Base-by-base conservation (phyloP, 1,140 invertebrate genomes). In the Brachionus manjavacas region DNA sequence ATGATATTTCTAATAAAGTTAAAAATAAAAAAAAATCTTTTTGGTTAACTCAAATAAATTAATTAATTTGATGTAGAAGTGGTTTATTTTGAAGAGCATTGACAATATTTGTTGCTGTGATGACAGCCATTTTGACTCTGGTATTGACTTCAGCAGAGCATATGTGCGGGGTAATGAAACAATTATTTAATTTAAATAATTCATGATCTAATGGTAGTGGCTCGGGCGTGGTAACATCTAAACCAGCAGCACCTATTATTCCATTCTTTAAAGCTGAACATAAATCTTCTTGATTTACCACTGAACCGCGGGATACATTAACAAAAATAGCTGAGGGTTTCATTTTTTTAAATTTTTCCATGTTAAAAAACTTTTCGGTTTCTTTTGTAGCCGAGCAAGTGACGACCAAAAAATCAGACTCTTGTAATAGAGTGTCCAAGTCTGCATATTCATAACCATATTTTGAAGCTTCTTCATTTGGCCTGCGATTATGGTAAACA, bases 141-240 rank as follows among this genome's bases (percentile, higher is more conserved):
- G 79, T 81, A 20, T 81, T 41, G 14, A 92, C 91, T 6, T 94
- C 93, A 4, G 96, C 96, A 91, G 95, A 96, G 16, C 95, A 96
- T 87, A 98, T 95, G 87, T 98, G 96, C 4, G 96, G 96, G 68
- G 97, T 88, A 49, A 98, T 89, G 11, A 96, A 93, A 88, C 93
- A 94, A 90, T 98, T 98, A 43, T 92, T 89, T 12, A 97, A 88
- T 83, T 91, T 92, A 2, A 95, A 90, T 8, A 98, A 90, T 60
- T 93, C 93, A 90, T 93, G 93, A 87, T 95, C 92, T 0, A 92
- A 86, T 9, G 95, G 94, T 16, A 98, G 89, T 4, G 96, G 96
- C 89, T 98, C 96, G 0, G 96, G 96, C 25, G 93, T 93, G 86
- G 94, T 97, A 0, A 97, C 96, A 91, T 98, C 96, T 20, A 98